Evolutionary conservation across 2,113 vertebrate genomes (phyloP).

Genomic region (Rana temporaria): DNA sequence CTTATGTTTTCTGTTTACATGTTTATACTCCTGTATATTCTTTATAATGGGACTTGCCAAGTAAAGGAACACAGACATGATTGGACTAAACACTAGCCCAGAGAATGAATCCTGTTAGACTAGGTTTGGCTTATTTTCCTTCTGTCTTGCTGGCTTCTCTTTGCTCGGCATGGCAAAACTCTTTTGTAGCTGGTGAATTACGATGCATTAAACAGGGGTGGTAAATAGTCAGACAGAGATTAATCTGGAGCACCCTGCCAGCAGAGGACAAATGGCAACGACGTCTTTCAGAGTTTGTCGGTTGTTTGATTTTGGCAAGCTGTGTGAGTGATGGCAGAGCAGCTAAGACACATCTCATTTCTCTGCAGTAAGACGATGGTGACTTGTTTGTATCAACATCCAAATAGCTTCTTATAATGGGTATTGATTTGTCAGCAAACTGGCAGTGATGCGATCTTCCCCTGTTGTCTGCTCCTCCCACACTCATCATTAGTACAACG

Average conservation of each 20-base stretch:
- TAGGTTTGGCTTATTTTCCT: neutral
- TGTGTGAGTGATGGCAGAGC: neutral
- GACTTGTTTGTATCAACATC: constrained; percentile 61
- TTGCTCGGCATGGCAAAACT: neutral
- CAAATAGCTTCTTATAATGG: constrained; percentile 57
- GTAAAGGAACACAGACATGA: neutral
- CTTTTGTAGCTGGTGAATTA: constrained; percentile 19
- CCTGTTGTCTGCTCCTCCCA: neutral
- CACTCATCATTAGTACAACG: constrained; percentile 58
- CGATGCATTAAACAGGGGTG: constrained; percentile 14
- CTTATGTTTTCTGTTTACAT: constrained; percentile 46
- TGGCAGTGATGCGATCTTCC: constrained; percentile 48
- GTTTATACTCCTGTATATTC: constrained; percentile 39
- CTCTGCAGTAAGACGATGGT: constrained; percentile 56
- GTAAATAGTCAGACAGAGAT: constrained; percentile 23
- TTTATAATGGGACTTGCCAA: constrained; percentile 27
- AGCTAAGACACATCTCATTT: constrained; percentile 26
- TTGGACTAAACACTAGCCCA: constrained; percentile 9
- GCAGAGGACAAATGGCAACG: neutral
- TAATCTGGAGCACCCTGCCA: constrained; percentile 19
- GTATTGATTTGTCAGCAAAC: constrained; percentile 62
- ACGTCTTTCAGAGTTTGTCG: neutral
- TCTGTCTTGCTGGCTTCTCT: constrained; percentile 5
- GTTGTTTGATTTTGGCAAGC: neutral
- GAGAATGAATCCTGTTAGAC: constrained; percentile 5